phyloP scores from a whole-genome alignment of 2,888 invertebrate genomes.

The Cheilosia scutellata region DNA sequence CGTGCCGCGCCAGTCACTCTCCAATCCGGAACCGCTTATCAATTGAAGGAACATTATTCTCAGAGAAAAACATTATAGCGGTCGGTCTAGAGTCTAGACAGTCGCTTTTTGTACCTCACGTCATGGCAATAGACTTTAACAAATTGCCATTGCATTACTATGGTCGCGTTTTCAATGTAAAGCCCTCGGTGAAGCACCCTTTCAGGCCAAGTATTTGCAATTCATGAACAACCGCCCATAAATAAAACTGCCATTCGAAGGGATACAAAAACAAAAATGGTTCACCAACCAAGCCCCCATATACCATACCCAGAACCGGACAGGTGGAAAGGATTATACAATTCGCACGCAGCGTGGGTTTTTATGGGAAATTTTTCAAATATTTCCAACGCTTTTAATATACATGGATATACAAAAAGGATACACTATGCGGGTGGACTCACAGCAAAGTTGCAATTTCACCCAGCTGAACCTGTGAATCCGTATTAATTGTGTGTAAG shows the following conservation, averaged over 20 bases:
- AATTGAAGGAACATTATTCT: conserved; percentile 53
- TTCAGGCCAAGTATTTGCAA: conserved; percentile 22
- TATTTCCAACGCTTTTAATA: background rate
- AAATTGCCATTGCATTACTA: conserved; percentile 71
- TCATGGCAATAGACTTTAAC: conserved; percentile 43
- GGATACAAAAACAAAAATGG: background rate
- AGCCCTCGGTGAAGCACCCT: conserved; percentile 4
- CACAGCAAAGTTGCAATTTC: conserved; percentile 17
- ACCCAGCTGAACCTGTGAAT: conserved; percentile 25
- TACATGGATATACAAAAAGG: background rate
- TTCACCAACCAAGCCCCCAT: conserved; percentile 9
- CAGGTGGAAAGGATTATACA: conserved; percentile 50
- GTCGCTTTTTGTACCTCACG: background rate
- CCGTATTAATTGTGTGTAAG: conserved; percentile 35
- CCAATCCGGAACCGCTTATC: conserved; percentile 59
- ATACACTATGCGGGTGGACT: background rate
- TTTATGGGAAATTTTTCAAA: conserved; percentile 16
- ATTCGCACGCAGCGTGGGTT: conserved; percentile 31
- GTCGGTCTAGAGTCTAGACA: conserved; percentile 58
- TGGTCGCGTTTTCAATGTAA: conserved; percentile 42
- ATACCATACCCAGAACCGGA: conserved; percentile 33
- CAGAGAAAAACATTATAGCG: conserved; percentile 23
- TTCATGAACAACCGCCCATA: conserved; percentile 69
- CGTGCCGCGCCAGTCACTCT: conserved; percentile 52
- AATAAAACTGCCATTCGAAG: conserved; percentile 53